Conservation (phyloP, 2,888 invertebrate genomes). For the Belgica antarctica region DNA sequence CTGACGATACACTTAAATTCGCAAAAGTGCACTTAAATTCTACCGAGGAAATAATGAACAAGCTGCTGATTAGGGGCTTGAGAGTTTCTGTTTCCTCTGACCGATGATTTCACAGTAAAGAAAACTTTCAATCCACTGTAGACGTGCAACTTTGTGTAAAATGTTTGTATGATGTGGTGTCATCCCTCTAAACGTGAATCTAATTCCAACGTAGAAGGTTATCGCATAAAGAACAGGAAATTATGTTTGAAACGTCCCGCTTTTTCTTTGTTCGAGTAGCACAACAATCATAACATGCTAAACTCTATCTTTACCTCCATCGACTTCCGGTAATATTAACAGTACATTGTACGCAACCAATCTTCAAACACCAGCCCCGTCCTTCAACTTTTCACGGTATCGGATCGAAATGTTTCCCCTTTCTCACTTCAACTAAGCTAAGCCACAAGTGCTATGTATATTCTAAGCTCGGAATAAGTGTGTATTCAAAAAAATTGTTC, state of each 20-base stretch:
- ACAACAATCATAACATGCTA: constrained; percentile 12
- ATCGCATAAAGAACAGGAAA: background rate
- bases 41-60: no score
- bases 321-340: background rate
- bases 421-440: background rate
- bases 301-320: constrained; percentile 15
- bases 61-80: no score
- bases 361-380: background rate
- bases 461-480: background rate
- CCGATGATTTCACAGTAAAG: no score
- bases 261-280: background rate
- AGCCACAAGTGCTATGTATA: constrained; percentile 8
- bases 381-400: background rate
- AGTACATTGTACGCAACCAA: background rate
- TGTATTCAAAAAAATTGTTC: background rate
- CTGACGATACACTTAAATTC: no score
- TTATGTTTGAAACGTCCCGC: background rate
- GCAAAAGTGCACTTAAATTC: no score
- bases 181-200: no score
- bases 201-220: no score
- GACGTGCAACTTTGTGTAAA: no score
- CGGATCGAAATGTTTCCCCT: background rate
- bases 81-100: no score
- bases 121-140: no score
- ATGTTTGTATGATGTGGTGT: background rate